Percentiles rank a stretch among this genome's conserved stretches.
phyloP scores from a whole-genome alignment of 2,113 vertebrate species.

The Guaruba guarouba region DNA sequence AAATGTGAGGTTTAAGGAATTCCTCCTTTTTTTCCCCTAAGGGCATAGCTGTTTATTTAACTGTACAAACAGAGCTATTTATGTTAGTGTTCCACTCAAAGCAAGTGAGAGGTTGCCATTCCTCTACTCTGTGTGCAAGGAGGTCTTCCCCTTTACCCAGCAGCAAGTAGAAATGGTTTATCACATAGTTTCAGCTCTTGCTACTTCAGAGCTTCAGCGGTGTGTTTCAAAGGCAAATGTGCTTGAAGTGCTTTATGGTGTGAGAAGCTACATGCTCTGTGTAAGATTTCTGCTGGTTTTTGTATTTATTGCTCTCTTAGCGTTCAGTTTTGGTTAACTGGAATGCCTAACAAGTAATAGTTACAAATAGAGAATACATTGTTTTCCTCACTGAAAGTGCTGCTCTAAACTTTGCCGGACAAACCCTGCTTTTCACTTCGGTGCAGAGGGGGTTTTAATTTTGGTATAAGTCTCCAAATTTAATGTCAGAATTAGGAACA shows the following conservation, averaged over 20 bases:
- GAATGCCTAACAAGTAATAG: background rate
- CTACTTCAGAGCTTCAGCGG: background rate
- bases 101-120: background rate
- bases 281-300: background rate
- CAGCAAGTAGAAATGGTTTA: background rate
- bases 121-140: background rate
- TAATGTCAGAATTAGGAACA: background rate
- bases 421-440: background rate
- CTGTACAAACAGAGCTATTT: background rate
- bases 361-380: background rate
- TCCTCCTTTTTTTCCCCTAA: background rate
- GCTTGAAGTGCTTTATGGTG: background rate
- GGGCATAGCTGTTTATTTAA: background rate
- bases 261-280: background rate
- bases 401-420: background rate
- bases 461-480: background rate
- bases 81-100: background rate
- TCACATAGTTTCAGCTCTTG: background rate
- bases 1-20: background rate
- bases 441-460: background rate
- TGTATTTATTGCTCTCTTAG: background rate
- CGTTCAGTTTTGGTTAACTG: background rate
- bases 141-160: background rate
- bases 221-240: background rate
- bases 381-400: background rate